These are phyloP conservation scores for Sarcophaga caerulescens DNA, from an alignment of 2,888 invertebrate species.

Conservation along the genomic window DNA sequence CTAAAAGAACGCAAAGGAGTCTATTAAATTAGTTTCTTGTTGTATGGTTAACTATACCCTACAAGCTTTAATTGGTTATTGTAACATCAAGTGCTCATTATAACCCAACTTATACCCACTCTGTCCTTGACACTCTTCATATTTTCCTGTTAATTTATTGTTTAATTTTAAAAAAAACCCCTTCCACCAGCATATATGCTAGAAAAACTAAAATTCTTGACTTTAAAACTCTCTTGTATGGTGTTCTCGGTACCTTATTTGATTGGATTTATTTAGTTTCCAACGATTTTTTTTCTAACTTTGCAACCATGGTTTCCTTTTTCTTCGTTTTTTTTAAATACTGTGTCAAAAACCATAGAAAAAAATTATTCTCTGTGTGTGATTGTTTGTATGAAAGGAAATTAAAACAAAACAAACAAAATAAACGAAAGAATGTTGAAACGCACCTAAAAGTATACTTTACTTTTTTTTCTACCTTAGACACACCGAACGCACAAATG, in stretches of 20 bases:
- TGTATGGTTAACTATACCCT: too few relatives aligned
- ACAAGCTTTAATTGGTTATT: neutral
- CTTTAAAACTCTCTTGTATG: too few relatives aligned
- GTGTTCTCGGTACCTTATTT: too few relatives aligned
- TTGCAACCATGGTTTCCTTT: too few relatives aligned
- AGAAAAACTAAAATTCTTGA: too few relatives aligned
- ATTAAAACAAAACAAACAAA: constrained; percentile 11
- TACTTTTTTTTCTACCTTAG: neutral
- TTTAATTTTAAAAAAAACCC: too few relatives aligned
- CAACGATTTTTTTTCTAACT: neutral
- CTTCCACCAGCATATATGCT: too few relatives aligned
- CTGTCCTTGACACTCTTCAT: too few relatives aligned
- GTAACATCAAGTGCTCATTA: too few relatives aligned
- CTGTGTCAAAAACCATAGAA: constrained; percentile 42
- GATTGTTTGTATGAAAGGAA: neutral
- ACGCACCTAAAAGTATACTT: constrained; percentile 54
- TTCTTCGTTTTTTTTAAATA: constrained; percentile 5
- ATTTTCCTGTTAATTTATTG: too few relatives aligned
- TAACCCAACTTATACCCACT: too few relatives aligned
- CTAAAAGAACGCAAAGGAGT: neutral
- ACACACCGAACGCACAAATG: constrained; percentile 26
- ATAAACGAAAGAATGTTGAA: constrained; percentile 19
- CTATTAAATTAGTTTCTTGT: constrained; percentile 10
- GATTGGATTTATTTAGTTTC: too few relatives aligned
- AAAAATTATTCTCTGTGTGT: neutral